Conservation (phyloP, 2,113 vertebrate species). For the Cynopterus brachyotis region DNA sequence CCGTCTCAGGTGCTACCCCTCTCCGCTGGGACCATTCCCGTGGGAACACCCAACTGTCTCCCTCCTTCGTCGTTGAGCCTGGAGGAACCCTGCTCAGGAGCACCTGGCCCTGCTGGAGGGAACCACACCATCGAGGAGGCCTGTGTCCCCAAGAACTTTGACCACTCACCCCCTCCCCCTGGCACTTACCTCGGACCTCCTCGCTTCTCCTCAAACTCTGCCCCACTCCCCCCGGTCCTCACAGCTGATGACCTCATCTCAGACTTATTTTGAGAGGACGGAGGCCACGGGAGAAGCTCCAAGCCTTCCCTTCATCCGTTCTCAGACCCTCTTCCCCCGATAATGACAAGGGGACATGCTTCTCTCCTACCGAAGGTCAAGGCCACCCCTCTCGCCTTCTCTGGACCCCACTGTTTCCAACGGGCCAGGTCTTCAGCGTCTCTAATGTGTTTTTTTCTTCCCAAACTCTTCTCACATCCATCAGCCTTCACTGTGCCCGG, state of each 20-base stretch:
- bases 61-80: neutral
- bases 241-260: neutral
- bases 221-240: rapidly evolving
- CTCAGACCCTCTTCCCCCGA: rapidly evolving
- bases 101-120: neutral
- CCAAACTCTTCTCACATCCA: neutral
- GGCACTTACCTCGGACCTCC: neutral
- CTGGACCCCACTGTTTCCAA: neutral
- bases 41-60: neutral
- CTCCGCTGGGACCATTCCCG: neutral
- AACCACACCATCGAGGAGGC: neutral
- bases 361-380: neutral
- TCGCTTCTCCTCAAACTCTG: neutral
- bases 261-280: neutral
- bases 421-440: neutral
- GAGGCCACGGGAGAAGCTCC: rapidly evolving
- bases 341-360: neutral
- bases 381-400: neutral
- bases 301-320: neutral
- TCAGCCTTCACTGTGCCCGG: rapidly evolving
- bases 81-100: too few relatives aligned
- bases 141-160: neutral
- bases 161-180: rapidly evolving
- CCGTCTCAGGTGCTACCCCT: neutral
- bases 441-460: neutral